Base-by-base conservation (phyloP, 92 coral and sea anemone species). In the Phenganax marumi region DNA sequence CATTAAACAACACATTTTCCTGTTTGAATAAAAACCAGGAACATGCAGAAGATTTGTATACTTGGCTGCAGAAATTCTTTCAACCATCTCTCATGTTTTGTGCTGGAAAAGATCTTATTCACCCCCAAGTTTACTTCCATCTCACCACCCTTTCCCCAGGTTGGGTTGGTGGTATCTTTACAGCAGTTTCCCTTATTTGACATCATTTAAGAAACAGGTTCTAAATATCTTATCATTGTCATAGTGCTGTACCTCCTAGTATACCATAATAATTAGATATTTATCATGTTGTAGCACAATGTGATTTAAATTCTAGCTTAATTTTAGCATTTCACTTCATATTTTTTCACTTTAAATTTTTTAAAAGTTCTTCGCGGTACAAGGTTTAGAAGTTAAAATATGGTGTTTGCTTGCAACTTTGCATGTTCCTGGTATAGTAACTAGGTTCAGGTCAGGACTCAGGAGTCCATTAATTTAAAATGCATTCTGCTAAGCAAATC, bases 21-120 rank as follows among this genome's bases (percentile, higher is more conserved):
- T 16, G 7, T 7, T 16, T 58, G 10, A 14, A 12, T 14, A 18
- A 14, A 18, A 58, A 18, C 21, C 22, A 58, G 65, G 65, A 58
- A 58, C 19, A 58, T 58, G 19, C 23, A 1, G 23, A 58, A 18
- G 65, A 58, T 7, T 58, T 58, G 1, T 18, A 7, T 23, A 58
- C 8, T 5, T 58, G 65, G 65, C 65, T 58, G 8, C 19, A 14
- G 16, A 23, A 58, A 8, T 14, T 58, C 22, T 58, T 58, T 58
- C 65, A 58, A 58, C 65, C 65, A 58, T 58, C 65, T 16, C 65
- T 58, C 22, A 58, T 58, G 65, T 58, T 58, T 58, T 58, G 21
- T 58, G n/a, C 65, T 18, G 65, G 65, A 18, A 18, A 16, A 7
- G 21, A 58, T 58, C 8, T 23, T 0, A 6, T 58, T 58, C 65